Conservation (phyloP, 2,888 invertebrate species). For the Adela reaumurella region DNA sequence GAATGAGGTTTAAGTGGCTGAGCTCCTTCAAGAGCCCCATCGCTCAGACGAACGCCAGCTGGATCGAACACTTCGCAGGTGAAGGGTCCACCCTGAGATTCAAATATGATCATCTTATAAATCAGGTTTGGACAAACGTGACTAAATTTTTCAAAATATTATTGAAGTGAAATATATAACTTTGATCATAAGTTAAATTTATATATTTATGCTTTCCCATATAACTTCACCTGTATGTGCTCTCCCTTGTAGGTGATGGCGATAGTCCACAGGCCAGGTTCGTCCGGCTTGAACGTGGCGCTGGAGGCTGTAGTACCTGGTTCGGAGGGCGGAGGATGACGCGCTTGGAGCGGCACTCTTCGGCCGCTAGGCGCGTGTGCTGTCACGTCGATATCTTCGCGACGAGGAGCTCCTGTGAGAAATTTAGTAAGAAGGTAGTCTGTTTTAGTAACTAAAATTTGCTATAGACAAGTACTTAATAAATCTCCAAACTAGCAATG, state of each 20-base stretch:
- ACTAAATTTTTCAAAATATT: too few species aligned
- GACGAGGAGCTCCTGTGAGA: conserved; percentile 71
- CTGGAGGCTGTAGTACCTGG: conserved; percentile 79
- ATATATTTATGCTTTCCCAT: too few species aligned
- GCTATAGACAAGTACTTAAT: too few species aligned
- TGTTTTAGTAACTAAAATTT: too few species aligned
- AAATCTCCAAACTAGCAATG: too few species aligned
- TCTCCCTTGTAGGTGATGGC: conserved; percentile 94
- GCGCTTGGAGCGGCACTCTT: conserved; percentile 51
- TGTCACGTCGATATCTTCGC: conserved; percentile 86
- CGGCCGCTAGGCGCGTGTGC: conserved; percentile 89
- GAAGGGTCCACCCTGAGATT: conserved; percentile 90
- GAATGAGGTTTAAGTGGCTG: conserved; percentile 83
- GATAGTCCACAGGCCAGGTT: conserved; percentile 96
- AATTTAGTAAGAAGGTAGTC: too few species aligned
- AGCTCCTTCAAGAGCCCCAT: conserved; percentile 72
- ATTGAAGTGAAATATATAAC: too few species aligned
- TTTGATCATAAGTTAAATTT: too few species aligned
- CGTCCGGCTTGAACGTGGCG: conserved; percentile 95
- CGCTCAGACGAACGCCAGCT: conserved; percentile 76
- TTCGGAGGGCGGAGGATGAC: conserved; percentile 74
- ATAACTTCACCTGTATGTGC: conserved; percentile 80
- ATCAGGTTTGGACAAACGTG: too few species aligned
- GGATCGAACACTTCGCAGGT: conserved; percentile 95
- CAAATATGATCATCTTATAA: too few species aligned